Evolutionary conservation across 2,888 invertebrate genomes (phyloP).

Genomic region (Noctua comes): DNA sequence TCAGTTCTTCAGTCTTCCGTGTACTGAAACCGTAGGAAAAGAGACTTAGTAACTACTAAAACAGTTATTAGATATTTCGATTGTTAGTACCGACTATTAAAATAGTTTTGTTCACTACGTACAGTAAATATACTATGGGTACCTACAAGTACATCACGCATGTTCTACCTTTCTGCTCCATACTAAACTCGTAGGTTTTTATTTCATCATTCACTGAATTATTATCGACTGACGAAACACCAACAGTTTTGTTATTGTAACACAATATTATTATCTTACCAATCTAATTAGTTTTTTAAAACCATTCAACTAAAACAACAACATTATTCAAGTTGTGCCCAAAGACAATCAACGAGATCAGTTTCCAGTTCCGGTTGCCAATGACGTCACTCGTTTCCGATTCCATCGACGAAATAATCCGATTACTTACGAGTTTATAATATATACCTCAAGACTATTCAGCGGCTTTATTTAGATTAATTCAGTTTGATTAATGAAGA

Average conservation of each 20-base stretch:
- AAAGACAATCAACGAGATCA: conserved; percentile 45
- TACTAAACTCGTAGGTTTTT: neutral
- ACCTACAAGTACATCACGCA: neutral
- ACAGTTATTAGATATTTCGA: neutral
- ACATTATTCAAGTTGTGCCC: conserved; percentile 28
- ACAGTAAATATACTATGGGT: neutral
- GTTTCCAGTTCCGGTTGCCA: conserved; percentile 55
- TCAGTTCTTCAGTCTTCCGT: neutral
- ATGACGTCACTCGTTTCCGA: conserved; percentile 60
- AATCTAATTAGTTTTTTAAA: conserved; percentile 39
- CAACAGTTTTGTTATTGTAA: conserved; percentile 27
- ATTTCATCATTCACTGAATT: neutral
- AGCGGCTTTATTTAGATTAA: conserved; percentile 80
- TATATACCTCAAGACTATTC: conserved; percentile 62
- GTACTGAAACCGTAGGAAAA: neutral
- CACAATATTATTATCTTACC: conserved; percentile 22
- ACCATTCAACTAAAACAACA: conserved; percentile 18
- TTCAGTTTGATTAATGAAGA: conserved; percentile 84
- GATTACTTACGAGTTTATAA: conserved; percentile 64
- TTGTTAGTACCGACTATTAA: neutral
- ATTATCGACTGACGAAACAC: conserved; percentile 1
- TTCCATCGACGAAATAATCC: conserved; percentile 64
- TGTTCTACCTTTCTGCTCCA: neutral
- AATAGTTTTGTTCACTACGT: neutral
- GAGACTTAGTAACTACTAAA: neutral